Base-by-base conservation (phyloP, 1,140 invertebrate genomes). In the Globodera ellingtonae region DNA sequence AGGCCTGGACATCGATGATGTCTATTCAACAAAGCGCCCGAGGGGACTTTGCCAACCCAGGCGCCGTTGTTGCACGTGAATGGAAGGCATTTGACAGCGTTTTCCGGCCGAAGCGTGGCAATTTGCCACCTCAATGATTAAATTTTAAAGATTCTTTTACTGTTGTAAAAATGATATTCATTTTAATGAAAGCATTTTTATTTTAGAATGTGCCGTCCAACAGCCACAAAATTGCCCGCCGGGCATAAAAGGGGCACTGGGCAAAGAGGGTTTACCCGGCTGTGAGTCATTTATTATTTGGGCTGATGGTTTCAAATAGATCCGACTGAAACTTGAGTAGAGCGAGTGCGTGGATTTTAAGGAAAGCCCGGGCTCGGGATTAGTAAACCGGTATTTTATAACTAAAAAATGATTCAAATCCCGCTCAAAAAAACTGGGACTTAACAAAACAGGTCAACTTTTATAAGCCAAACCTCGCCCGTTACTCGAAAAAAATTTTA, bases 1-100 rank as follows among this genome's bases (percentile, higher is more conserved):
- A 75, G n/a, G 73, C 73, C 6, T 75, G 73, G 73, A 75, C 35
- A 46, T 56, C 52, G 52, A 75, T 75, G 65, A 48, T 75, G 18
- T 15, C 56, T 15, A 62, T 75, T 47, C 44, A 75, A 4, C 48
- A 75, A 50, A 18, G 56, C 56, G n/a, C 56, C 44, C 13, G 44
- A 44, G 18, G 65, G n/a, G 46, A 62, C 44, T n/a, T 72, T 10
- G 21, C 1, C 46, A 21, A 75, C 6, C 48, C 35, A 56, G 35
- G 47, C 2, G 73, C 56, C 44, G 21, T 62, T 24, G 48, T 44
- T 62, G 35, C 9, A 18, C 47, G 46, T n/a, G 56, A 62, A 56
- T 46, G 6, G 15, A 56, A 75, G 18, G 65, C 56, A 56, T 75
- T 56, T 44, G 71, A 72, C n/a, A 72, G 24, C 9, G n/a, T 72